Evolutionary conservation across 1,140 invertebrate genomes (phyloP).

Genomic region (Babylonia areolata): DNA sequence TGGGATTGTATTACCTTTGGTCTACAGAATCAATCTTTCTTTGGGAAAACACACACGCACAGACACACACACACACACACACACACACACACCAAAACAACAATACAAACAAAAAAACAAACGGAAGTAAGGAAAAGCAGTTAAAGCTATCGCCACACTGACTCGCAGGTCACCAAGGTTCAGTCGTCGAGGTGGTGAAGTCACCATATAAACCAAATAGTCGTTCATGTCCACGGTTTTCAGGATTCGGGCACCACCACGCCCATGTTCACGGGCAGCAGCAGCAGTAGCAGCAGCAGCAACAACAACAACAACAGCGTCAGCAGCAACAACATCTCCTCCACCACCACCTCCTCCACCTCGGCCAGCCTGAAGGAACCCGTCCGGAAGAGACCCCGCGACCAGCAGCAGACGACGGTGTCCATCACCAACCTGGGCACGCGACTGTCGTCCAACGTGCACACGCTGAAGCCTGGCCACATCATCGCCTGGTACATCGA

Average conservation of each 20-base stretch:
- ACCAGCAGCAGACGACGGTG: background rate
- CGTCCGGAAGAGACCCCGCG: background rate
- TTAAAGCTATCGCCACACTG: too few species aligned
- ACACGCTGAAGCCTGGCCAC: constrained; percentile 44
- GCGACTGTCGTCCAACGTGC: constrained; percentile 43
- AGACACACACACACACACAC: too few species aligned
- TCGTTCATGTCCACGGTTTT: background rate
- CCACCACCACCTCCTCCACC: background rate
- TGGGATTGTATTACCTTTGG: too few species aligned
- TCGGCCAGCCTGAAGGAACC: background rate
- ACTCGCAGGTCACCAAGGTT: too few species aligned
- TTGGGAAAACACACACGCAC: too few species aligned
- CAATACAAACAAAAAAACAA: too few species aligned
- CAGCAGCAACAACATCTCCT: background rate
- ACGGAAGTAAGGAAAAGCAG: too few species aligned
- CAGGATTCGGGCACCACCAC: background rate
- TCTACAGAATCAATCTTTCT: too few species aligned
- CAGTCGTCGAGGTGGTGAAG: too few species aligned
- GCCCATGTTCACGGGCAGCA: background rate
- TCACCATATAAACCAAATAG: too few species aligned
- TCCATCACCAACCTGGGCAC: background rate
- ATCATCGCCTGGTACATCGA: constrained; percentile 60
- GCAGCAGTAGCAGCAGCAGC: too few species aligned
- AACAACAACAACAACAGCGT: background rate
- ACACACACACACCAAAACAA: too few species aligned